A percentile compares a stretch with the other conserved stretches of the same genome.
Evolutionary conservation across 2,113 vertebrate species (phyloP).

Genomic region (Hemicordylus capensis): DNA sequence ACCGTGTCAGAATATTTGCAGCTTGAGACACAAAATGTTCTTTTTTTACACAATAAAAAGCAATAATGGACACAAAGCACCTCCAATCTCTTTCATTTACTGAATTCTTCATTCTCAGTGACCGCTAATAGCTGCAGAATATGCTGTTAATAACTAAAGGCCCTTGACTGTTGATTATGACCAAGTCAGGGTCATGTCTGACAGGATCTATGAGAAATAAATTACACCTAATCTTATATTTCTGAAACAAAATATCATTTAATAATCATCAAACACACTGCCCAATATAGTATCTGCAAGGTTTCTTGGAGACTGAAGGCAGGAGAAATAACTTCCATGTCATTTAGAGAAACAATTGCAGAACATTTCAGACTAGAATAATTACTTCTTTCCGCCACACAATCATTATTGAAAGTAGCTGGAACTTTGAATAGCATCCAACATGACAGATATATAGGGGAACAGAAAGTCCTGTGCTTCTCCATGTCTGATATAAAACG

Average conservation of each 20-base stretch:
- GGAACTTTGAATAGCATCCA: not conserved
- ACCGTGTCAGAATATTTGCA: constrained; percentile 47
- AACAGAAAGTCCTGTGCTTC: not conserved
- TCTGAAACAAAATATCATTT: constrained; percentile 29
- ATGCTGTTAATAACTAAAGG: constrained; percentile 38
- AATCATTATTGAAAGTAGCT: not conserved
- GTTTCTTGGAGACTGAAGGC: constrained; percentile 19
- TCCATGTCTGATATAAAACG: not conserved
- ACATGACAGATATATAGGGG: not conserved
- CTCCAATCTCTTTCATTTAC: constrained; percentile 10
- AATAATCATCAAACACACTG: not conserved
- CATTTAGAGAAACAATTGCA: constrained; percentile 13
- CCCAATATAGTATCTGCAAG: not conserved
- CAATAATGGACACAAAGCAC: constrained; percentile 31
- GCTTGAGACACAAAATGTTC: constrained; percentile 33
- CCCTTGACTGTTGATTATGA: not conserved
- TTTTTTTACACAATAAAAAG: constrained; percentile 17
- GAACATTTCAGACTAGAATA: not conserved
- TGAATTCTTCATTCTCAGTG: constrained; percentile 26
- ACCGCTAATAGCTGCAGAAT: constrained; percentile 12
- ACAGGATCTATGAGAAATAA: not conserved
- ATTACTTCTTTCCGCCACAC: not conserved
- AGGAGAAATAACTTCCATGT: not conserved
- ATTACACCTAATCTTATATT: constrained; percentile 22
- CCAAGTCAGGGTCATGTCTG: not conserved